Conservation (phyloP, 2,888 invertebrate genomes). For the Aphidius colemani region DNA sequence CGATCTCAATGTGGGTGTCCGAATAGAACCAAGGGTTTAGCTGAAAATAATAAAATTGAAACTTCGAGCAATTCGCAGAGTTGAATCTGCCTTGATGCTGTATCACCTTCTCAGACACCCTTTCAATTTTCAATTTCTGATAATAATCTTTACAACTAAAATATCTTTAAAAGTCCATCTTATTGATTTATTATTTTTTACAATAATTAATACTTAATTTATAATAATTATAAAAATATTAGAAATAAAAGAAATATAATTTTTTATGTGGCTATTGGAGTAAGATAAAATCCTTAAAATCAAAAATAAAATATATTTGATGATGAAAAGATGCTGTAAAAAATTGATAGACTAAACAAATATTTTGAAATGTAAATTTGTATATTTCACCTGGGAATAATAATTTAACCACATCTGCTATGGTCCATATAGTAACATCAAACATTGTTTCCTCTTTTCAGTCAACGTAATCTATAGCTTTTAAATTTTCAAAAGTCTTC, state of each 20-base stretch:
- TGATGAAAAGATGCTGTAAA: background rate
- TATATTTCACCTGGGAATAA: background rate
- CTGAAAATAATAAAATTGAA: conserved; percentile 12
- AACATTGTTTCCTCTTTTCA: conserved; percentile 47
- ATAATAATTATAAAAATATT: too few relatives aligned
- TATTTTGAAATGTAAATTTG: background rate
- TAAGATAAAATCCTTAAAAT: too few relatives aligned
- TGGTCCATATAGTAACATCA: conserved; percentile 15
- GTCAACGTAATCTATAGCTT: conserved; percentile 52
- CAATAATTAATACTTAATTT: too few relatives aligned
- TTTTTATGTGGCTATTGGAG: too few relatives aligned
- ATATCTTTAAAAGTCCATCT: too few relatives aligned
- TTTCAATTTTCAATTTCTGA: conserved; percentile 58
- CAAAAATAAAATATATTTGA: background rate
- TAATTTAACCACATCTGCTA: conserved; percentile 5
- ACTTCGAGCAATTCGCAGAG: conserved; percentile 43
- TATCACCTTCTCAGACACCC: conserved; percentile 58
- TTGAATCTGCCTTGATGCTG: conserved; percentile 44
- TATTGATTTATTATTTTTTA: too few relatives aligned
- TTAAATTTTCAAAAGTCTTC: conserved; percentile 58
- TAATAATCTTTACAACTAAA: conserved; percentile 48
- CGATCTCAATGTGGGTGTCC: conserved; percentile 53
- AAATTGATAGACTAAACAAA: background rate
- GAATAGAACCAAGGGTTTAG: conserved; percentile 39
- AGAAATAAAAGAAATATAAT: too few relatives aligned